A percentile compares a stretch with the other conserved stretches of the same genome.
Conservation (phyloP, 35 echinoderm and acorn worm species). For the Hemicentrotus pulcherrimus region DNA sequence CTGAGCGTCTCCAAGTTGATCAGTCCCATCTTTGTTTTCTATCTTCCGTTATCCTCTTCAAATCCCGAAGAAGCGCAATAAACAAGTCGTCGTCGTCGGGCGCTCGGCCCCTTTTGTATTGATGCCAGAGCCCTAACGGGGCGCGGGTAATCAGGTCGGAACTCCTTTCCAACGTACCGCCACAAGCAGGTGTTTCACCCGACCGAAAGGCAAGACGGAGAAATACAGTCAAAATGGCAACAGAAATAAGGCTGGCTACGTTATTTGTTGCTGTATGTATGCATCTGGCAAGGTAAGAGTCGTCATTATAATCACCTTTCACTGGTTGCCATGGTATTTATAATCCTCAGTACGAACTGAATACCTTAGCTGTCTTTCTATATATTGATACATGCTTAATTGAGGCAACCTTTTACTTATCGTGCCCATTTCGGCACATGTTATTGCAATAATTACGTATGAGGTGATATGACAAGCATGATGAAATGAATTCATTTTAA, state of each 20-base stretch:
- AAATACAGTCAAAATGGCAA: neutral
- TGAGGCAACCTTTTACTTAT: neutral
- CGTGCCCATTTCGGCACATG: neutral
- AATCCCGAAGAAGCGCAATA: neutral
- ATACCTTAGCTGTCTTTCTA: neutral
- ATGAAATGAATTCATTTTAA: neutral
- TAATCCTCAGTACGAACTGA: too few relatives aligned
- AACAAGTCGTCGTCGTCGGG: neutral
- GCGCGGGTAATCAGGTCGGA: neutral
- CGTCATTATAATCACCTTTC: neutral
- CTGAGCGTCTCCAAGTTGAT: neutral
- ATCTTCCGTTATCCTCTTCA: neutral
- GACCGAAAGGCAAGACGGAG: neutral
- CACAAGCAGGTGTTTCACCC: neutral
- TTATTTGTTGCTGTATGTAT: neutral
- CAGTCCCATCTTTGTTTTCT: neutral
- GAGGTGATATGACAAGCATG: neutral
- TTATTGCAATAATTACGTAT: neutral
- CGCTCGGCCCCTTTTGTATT: neutral
- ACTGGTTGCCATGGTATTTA: neutral
- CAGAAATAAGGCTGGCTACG: neutral
- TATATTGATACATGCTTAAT: neutral
- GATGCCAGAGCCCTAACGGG: neutral
- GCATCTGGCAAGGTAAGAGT: neutral
- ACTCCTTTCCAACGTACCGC: neutral